These are phyloP conservation scores for Clarias macrocephalus DNA, from an alignment of 2,113 vertebrate genomes.

Conservation along the genomic window DNA sequence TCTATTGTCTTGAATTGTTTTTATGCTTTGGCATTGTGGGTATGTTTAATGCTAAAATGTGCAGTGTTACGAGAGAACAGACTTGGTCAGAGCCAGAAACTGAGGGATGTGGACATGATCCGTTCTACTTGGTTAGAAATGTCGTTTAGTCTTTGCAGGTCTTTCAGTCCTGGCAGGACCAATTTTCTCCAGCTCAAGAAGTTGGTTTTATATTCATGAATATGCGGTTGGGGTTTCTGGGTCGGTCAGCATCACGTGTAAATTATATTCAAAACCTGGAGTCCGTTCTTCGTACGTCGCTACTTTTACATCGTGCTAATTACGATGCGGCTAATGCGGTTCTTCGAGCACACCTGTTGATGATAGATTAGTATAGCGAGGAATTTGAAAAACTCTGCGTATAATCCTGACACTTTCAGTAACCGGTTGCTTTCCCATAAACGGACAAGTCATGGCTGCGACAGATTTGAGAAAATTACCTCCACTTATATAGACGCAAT, in stretches of 20 bases:
- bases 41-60: background rate
- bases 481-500: too few species aligned
- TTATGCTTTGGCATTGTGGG: too few species aligned
- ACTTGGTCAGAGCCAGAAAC: background rate
- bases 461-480: too few species aligned
- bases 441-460: too few species aligned
- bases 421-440: too few species aligned
- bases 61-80: background rate
- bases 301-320: too few species aligned
- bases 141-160: background rate
- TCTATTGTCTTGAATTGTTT: background rate
- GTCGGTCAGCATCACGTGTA: background rate
- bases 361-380: too few species aligned
- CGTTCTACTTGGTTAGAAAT: background rate
- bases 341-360: too few species aligned
- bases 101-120: background rate
- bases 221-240: background rate
- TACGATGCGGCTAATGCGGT: too few species aligned
- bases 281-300: too few species aligned
- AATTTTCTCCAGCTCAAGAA: background rate
- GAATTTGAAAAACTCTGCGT: too few species aligned
- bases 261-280: background rate
- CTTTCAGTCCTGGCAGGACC: background rate
- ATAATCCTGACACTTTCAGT: too few species aligned
- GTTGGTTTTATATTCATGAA: background rate